These are phyloP conservation scores for Chelidonichthys spinosus DNA, from an alignment of 2,797 vertebrate genomes.

Conservation along the genomic window DNA sequence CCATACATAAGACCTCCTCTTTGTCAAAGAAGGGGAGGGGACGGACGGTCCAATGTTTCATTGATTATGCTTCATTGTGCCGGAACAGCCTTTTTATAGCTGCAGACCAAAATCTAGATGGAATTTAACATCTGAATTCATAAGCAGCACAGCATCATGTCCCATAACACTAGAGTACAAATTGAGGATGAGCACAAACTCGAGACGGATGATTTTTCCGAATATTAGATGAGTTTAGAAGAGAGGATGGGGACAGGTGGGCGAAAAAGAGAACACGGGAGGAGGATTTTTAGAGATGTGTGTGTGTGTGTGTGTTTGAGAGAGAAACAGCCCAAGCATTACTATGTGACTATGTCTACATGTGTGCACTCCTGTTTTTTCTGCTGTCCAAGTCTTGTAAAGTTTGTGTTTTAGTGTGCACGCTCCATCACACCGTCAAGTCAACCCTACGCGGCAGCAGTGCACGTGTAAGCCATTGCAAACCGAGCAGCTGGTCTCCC, in stretches of 20 bases:
- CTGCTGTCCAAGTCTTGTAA: conserved; percentile 37
- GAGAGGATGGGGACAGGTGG: not conserved
- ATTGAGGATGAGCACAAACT: conserved; percentile 49
- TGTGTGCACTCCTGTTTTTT: not conserved
- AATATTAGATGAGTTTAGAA: conserved; percentile 28
- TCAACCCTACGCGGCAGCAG: conserved; percentile 34
- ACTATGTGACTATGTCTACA: not conserved
- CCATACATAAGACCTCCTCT: conserved; percentile 24
- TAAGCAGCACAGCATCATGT: conserved; percentile 34
- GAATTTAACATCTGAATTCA: conserved; percentile 58
- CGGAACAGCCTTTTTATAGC: conserved; percentile 49
- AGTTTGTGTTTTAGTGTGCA: conserved; percentile 44
- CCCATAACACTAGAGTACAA: conserved; percentile 49
- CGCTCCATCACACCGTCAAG: conserved; percentile 35
- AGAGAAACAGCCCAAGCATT: not conserved
- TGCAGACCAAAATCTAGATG: conserved; percentile 14
- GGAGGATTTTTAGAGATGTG: conserved; percentile 1
- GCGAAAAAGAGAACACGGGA: not conserved
- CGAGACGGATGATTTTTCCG: conserved; percentile 11
- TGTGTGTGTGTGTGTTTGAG: not conserved
- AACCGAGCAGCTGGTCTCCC: conserved; percentile 80
- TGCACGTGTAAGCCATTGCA: conserved; percentile 50
- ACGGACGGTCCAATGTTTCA: conserved; percentile 54
- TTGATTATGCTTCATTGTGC: conserved; percentile 64
- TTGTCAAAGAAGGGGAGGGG: conserved; percentile 13